These are phyloP conservation scores for Bubo blakistoni DNA, from an alignment of 2,113 vertebrate genomes.

Conservation along the genomic window DNA sequence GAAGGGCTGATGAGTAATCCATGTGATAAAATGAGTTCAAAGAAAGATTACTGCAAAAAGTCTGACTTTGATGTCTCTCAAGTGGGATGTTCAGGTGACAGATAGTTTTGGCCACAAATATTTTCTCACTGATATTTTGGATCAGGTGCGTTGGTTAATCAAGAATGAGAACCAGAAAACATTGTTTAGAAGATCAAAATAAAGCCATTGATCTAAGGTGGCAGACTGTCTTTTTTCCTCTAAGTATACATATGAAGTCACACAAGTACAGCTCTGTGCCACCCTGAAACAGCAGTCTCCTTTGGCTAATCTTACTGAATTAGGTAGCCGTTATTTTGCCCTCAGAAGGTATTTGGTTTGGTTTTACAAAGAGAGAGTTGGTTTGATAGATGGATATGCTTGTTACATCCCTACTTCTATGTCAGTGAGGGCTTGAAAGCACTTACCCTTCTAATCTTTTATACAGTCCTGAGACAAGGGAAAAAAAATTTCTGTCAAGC, in stretches of 20 bases:
- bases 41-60: background rate
- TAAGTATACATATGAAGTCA: background rate
- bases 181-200: background rate
- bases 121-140: background rate
- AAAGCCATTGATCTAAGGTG: too few species aligned
- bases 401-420: background rate
- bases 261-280: background rate
- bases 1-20: background rate
- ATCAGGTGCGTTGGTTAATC: background rate
- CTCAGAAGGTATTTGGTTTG: background rate
- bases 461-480: background rate
- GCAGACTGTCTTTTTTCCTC: too few species aligned
- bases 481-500: background rate
- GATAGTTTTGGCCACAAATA: background rate
- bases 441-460: background rate
- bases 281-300: background rate
- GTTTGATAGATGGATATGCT: background rate
- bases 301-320: background rate
- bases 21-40: background rate
- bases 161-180: background rate
- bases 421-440: background rate
- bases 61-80: background rate
- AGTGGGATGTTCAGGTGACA: background rate
- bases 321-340: background rate
- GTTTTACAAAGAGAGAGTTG: background rate